Conservation (phyloP, 2,888 invertebrate species). For the Phasia obesa region DNA sequence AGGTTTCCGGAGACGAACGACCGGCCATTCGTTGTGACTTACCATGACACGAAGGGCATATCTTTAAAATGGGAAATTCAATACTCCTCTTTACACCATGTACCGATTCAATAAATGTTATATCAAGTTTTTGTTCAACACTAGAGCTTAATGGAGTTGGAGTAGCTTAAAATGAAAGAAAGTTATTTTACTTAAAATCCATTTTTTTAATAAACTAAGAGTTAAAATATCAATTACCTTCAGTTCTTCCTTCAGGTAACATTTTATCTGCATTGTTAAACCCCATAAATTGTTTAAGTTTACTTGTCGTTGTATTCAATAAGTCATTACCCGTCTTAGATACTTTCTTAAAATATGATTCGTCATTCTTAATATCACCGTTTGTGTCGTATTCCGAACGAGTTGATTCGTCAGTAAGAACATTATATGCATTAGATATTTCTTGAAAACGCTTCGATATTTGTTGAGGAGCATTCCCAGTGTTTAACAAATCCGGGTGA, state of each 20-base stretch:
- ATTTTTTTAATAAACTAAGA: not conserved
- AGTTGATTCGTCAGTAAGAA: conserved; percentile 91
- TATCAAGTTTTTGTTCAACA: conserved; percentile 74
- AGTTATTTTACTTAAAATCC: not conserved
- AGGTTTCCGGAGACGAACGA: conserved; percentile 76
- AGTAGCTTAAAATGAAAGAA: conserved; percentile 70
- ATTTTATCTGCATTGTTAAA: conserved; percentile 52
- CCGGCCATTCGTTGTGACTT: conserved; percentile 75
- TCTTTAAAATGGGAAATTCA: conserved; percentile 75
- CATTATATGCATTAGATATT: conserved; percentile 99
- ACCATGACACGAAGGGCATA: conserved; percentile 79
- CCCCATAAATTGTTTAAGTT: conserved; percentile 32
- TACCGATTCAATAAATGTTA: conserved; percentile 78
- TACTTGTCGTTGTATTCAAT: conserved; percentile 44
- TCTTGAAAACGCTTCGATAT: conserved; percentile 86
- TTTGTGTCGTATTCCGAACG: conserved; percentile 84
- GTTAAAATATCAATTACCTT: conserved; percentile 67
- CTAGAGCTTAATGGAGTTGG: conserved; percentile 70
- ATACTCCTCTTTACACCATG: conserved; percentile 78
- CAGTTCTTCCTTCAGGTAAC: conserved; percentile 47
- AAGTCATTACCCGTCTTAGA: conserved; percentile 54
- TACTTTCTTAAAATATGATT: conserved; percentile 74
- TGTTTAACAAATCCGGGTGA: conserved; percentile 79
- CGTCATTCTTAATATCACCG: conserved; percentile 76
- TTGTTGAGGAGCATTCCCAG: conserved; percentile 67